A percentile compares a stretch with the other conserved stretches of the same genome.
Conservation (phyloP, 2,113 vertebrate genomes). For the Labeo rohita region DNA sequence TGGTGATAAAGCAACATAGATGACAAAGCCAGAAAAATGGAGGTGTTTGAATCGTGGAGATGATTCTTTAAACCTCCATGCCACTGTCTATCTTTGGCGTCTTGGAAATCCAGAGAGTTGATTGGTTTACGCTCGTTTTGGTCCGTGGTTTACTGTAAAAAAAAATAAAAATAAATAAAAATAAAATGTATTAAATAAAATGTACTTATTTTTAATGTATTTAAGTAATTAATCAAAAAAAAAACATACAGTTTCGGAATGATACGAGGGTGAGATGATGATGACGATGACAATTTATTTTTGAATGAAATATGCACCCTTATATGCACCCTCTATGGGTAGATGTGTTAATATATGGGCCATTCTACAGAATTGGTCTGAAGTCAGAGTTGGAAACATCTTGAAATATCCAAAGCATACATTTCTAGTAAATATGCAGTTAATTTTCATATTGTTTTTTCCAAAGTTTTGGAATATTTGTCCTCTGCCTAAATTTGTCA, state of each 20-base stretch:
- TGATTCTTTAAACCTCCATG: constrained; percentile 84
- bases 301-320: not conserved
- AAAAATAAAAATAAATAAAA: not conserved
- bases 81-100: constrained; percentile 81
- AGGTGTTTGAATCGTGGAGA: not conserved
- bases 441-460: too few relatives aligned
- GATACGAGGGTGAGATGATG: not conserved
- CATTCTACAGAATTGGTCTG: too few relatives aligned
- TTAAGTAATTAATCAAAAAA: not conserved
- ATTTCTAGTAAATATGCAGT: too few relatives aligned
- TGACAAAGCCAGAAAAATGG: not conserved
- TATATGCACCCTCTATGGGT: not conserved
- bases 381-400: too few relatives aligned
- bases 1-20: not conserved
- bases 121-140: constrained; percentile 85
- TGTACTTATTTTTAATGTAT: not conserved
- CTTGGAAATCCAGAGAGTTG: constrained; percentile 93
- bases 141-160: constrained; percentile 82
- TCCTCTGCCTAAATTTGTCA: too few relatives aligned
- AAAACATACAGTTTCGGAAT: not conserved
- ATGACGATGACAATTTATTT: not conserved
- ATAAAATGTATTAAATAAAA: not conserved
- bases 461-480: too few relatives aligned
- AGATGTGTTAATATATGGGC: not conserved
- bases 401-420: too few relatives aligned